Base-by-base conservation (phyloP, 2,113 vertebrate species). In the Pseudolaguvia tuberculata region DNA sequence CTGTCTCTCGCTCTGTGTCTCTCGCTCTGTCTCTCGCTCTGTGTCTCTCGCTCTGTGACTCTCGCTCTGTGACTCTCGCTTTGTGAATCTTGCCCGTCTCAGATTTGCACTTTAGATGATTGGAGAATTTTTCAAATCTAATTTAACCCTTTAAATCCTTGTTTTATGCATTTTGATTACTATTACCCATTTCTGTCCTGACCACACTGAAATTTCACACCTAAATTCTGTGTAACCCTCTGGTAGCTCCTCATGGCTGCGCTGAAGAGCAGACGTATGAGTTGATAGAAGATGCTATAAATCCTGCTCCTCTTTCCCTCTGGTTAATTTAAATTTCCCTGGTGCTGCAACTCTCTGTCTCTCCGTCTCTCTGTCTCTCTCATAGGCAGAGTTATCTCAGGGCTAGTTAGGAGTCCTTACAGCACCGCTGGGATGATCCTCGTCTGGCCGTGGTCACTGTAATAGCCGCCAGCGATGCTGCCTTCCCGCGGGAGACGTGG, bases 391-490 rank as follows among this genome's bases (percentile, higher is more conserved):
- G 61, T 52, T 56, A 76, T 78, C 72, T 78, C 79, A 78, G 61
- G 80, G 76, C 73, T 76, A 68, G 77, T 80, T 71, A 71, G 73
- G 20, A 72, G 51, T 65, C 69, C 69, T 78, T 42, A 70, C 73
- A 66, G 76, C 68, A 72, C 73, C 39, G 53, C 71, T 75, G 78
- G 55, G 72, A 75, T 56, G 65, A 52, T 77, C 68, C 35, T 73
- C 68, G 76, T 69, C 78, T 48, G 57, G 73, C 77, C 73, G 72
- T 78, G 62, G 78, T 78, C 83, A 82, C 73, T 79, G 63, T 82
- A 82, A 83, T 79, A 78, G 83, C 79, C 59, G 71, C 31, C 59
- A 81, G 82, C 65, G 31, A 59, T 71, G 75, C 75, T 47, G 55
- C n/a, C 52, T 81, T 77, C 77, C 73, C n/a, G 63, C 14, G 69